These are phyloP conservation scores for Nyctalus aviator DNA, from an alignment of 2,797 vertebrate species.

Conservation along the genomic window DNA sequence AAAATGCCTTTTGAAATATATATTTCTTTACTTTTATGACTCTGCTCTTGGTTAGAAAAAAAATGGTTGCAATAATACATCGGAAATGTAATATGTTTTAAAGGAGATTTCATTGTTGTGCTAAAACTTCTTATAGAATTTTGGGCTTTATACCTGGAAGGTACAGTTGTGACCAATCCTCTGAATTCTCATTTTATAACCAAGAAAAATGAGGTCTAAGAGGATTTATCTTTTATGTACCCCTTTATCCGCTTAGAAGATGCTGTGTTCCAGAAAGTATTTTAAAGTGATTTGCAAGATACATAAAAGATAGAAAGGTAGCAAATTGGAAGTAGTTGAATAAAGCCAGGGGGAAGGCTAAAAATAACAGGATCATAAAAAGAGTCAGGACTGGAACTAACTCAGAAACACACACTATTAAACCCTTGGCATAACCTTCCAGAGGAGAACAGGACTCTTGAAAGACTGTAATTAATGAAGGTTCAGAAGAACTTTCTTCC, in stretches of 20 bases:
- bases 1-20: slow-evolving; percentile 61
- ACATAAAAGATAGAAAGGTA: slow-evolving; percentile 34
- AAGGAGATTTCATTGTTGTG: slow-evolving; percentile 60
- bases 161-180: slow-evolving; percentile 3
- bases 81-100: slow-evolving; percentile 61
- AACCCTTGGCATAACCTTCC: neutral
- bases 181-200: slow-evolving; percentile 51
- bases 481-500: neutral
- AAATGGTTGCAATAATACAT: slow-evolving; percentile 65
- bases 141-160: slow-evolving; percentile 9
- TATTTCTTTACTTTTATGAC: slow-evolving; percentile 73
- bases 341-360: neutral
- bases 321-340: slow-evolving; percentile 31
- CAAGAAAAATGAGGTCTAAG: neutral
- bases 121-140: neutral
- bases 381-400: neutral
- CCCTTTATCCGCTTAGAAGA: neutral
- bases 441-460: neutral
- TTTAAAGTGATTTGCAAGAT: slow-evolving; percentile 40
- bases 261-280: slow-evolving; percentile 39
- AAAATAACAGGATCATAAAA: neutral
- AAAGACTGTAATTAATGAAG: neutral
- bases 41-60: slow-evolving; percentile 68
- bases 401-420: neutral
- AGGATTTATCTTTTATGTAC: slow-evolving; percentile 50